A percentile compares a stretch with the other conserved stretches of the same genome.
phyloP scores from a whole-genome alignment of 92 coral and sea anemone genomes.

The Parazoanthus swiftii region DNA sequence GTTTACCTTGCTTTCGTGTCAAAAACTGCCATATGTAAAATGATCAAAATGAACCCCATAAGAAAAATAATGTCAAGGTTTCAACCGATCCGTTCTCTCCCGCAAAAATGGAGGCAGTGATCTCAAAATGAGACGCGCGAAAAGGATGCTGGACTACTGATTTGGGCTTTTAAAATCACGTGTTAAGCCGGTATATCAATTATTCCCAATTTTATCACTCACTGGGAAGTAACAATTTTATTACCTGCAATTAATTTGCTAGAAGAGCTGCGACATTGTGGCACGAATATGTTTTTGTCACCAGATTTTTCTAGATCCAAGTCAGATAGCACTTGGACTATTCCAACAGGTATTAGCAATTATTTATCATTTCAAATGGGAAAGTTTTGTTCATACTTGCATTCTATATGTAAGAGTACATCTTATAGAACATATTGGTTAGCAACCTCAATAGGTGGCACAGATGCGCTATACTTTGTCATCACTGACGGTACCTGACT shows the following conservation, averaged over 20 bases:
- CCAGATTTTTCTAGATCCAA: conserved; percentile 11
- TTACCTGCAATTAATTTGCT: neutral
- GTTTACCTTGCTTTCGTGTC: too few species aligned
- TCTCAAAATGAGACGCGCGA: too few species aligned
- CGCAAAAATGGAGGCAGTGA: too few species aligned
- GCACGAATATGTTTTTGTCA: neutral
- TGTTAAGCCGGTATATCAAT: too few species aligned
- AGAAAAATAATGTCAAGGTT: too few species aligned
- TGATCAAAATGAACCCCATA: too few species aligned
- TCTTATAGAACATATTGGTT: neutral
- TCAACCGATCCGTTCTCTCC: too few species aligned
- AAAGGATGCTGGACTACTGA: too few species aligned
- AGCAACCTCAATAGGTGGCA: neutral
- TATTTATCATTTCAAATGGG: neutral
- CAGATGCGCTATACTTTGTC: neutral
- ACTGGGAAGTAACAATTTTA: neutral
- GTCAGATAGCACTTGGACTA: neutral
- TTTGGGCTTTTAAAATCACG: too few species aligned
- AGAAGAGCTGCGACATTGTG: neutral
- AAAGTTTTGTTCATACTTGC: neutral
- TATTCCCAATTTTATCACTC: neutral
- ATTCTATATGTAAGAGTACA: too few species aligned
- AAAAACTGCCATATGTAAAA: too few species aligned
- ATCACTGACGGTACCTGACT: too few species aligned
- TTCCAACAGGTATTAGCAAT: neutral